Evolutionary conservation across 2,888 invertebrate species (phyloP).

Genomic region (Anaspis maculata): DNA sequence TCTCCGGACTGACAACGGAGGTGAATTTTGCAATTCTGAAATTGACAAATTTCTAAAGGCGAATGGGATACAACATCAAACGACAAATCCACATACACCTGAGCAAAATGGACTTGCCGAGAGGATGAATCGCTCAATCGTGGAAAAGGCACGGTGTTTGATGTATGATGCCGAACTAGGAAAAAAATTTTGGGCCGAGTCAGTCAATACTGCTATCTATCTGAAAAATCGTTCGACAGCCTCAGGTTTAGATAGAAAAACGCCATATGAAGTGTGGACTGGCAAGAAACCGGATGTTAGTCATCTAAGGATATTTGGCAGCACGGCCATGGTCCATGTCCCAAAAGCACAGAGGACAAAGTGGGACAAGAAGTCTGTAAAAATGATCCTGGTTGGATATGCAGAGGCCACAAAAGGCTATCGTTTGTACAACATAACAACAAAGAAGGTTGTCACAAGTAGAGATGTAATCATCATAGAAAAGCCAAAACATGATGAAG

Average conservation of each 20-base stretch:
- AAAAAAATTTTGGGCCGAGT: constrained; percentile 9
- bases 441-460: constrained; percentile 1
- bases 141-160: constrained; percentile 7
- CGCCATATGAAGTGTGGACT: constrained; percentile 5
- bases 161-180: constrained; percentile 6
- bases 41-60: no score
- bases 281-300: constrained; percentile 23
- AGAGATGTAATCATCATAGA: constrained; percentile 5
- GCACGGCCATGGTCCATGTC: constrained; percentile 23
- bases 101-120: neutral
- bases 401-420: constrained; percentile 19
- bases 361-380: constrained; percentile 27
- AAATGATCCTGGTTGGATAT: constrained; percentile 30
- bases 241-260: constrained; percentile 6
- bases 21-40: no score
- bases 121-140: neutral
- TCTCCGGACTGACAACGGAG: no score
- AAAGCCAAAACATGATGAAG: neutral
- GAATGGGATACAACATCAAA: no score
- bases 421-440: constrained; percentile 3
- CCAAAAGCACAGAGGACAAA: constrained; percentile 27
- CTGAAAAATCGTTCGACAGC: constrained; percentile 4
- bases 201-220: constrained; percentile 9
- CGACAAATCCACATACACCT: neutral
- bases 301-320: constrained; percentile 32